Evolutionary conservation across 2,113 vertebrate species (phyloP).

Genomic region (Buteo buteo): DNA sequence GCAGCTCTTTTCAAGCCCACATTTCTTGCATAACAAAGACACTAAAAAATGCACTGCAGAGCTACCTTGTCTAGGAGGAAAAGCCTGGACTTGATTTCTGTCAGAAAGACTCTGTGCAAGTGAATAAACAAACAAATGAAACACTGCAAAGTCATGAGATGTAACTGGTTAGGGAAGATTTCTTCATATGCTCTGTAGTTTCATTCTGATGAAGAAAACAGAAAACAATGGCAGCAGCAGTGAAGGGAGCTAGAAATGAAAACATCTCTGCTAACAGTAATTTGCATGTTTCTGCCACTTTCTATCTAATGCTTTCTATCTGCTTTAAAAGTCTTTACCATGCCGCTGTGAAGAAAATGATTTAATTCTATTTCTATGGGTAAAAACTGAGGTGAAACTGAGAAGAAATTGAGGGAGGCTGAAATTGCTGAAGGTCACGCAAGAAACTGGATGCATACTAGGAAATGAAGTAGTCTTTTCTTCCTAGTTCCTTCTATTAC

Average conservation of each 20-base stretch:
- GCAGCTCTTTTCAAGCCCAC: neutral
- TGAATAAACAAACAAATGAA: constrained; percentile 34
- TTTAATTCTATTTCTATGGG: neutral
- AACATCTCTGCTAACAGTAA: neutral
- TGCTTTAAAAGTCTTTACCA: neutral
- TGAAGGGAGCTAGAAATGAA: neutral
- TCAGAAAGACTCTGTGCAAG: neutral
- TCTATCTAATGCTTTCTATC: neutral
- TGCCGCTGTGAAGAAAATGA: neutral
- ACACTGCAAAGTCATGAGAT: neutral
- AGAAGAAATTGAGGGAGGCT: neutral
- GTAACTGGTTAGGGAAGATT: neutral
- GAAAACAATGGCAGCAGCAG: neutral
- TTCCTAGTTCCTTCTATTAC: neutral
- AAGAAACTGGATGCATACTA: neutral
- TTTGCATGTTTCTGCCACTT: neutral
- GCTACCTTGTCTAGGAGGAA: neutral
- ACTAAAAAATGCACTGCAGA: constrained; percentile 3
- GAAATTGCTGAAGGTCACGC: neutral
- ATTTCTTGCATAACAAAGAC: constrained; percentile 20
- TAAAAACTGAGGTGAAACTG: neutral
- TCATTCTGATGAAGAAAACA: constrained; percentile 20
- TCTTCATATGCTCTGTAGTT: neutral
- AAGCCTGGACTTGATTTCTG: constrained; percentile 27
- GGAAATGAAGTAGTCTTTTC: neutral